Conservation (phyloP, 2,113 vertebrate genomes). For the Tragulus kanchil region DNA sequence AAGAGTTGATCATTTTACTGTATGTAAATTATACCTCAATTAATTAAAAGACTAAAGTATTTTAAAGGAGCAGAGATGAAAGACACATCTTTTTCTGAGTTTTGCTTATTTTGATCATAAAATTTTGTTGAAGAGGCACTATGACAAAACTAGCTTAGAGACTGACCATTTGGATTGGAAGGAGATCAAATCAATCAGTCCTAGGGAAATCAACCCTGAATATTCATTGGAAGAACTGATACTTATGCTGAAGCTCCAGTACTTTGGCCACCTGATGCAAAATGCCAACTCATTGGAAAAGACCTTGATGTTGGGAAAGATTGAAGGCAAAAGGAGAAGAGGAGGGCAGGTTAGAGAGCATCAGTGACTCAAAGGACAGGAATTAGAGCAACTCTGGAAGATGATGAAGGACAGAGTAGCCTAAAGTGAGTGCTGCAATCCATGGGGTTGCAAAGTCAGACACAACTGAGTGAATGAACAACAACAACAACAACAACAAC, state of each 20-base stretch:
- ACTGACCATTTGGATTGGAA: background rate
- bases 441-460: background rate
- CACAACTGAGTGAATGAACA: background rate
- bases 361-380: background rate
- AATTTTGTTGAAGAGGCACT: background rate
- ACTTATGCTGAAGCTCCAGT: background rate
- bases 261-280: background rate
- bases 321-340: background rate
- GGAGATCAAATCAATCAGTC: background rate
- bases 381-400: background rate
- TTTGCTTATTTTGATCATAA: conserved; percentile 63
- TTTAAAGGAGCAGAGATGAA: background rate
- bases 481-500: background rate
- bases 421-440: background rate
- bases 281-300: background rate
- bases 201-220: background rate
- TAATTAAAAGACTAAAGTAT: background rate
- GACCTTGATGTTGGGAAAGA: background rate
- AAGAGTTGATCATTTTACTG: conserved; percentile 43
- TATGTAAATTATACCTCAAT: conserved; percentile 56
- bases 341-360: background rate
- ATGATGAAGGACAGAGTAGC: background rate
- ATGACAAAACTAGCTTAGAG: background rate
- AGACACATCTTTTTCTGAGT: conserved; percentile 13
- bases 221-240: background rate